Evolutionary conservation across 2,888 invertebrate species (phyloP), one percentile per base, ranked within the genome.

Genomic region (Stomorhina lunata): DNA sequence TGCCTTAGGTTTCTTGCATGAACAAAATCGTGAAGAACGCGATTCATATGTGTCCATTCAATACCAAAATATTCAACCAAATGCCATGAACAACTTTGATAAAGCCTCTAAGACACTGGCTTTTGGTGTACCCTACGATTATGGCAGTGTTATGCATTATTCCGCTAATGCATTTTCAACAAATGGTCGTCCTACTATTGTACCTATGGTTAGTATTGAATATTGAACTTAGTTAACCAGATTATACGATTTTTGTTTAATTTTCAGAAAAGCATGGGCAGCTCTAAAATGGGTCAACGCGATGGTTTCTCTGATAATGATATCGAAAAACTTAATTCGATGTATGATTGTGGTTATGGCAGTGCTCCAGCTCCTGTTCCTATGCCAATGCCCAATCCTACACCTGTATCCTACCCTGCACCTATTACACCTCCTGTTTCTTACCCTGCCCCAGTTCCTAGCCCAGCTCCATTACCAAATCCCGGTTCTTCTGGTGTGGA

Each of bases 121-220:
- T n/a, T 95, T 93, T 87, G 95, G 95, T 0, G 93, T 96, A 0
- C 92, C 93, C 0, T 96, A 96, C 87, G 96, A 96, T 90, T 96
- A 95, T 89, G 93, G 94, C 86, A 96, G 96, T 85, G 95, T 96
- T 0, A 96, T 96, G 96, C 96, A 96, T 88, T 96, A 96, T 89
- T 96, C 96, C 0, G 93, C 93, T 22, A 94, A 93, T 59, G 96
- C 96, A 3, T 96, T 96, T 91, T 95, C 96, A 2, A 92, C 87
- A 75, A 96, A 96, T 88, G 93, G 94, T 6, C 91, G 92, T 86
- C 93, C 94, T 17, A 96, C 96, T 0, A 95, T 96, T 68, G 92
- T 94, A 34, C 92, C 96, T 0, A 94, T 92, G 93, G 96, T 95
- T 65, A 86, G 88, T 81, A 53, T n/a, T n/a, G n/a, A n/a, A n/a